These are phyloP conservation scores for Saccostrea glomerata DNA, from an alignment of 1,140 invertebrate species.

Conservation along the genomic window DNA sequence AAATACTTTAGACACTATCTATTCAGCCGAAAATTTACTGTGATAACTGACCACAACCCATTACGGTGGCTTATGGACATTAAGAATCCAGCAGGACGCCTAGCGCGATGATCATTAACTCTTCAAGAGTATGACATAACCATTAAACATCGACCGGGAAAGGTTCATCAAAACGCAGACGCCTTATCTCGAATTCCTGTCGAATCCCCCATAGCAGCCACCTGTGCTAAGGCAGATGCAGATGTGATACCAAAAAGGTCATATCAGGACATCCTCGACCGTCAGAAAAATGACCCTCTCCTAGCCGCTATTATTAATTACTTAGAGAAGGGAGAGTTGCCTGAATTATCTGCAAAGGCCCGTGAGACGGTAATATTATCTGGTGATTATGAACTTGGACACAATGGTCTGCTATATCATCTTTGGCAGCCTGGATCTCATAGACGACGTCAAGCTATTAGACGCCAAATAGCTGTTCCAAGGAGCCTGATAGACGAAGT, in stretches of 20 bases:
- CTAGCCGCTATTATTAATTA: conserved; percentile 18
- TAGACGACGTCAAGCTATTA: not conserved
- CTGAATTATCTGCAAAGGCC: not conserved
- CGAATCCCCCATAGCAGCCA: no score
- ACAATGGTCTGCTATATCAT: not conserved
- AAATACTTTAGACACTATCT: no score
- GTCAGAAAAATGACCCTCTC: conserved; percentile 31
- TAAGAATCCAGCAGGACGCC: not conserved
- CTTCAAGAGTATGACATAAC: not conserved
- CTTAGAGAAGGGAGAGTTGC: conserved; percentile 23
- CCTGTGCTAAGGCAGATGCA: not conserved
- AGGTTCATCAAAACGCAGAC: no score
- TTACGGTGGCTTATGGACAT: conserved; percentile 5
- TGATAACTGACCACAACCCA: no score
- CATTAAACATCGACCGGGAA: no score
- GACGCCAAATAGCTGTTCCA: not conserved
- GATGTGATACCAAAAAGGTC: not conserved
- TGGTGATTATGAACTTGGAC: conserved; percentile 26
- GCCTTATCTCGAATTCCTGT: no score
- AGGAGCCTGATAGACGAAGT: conserved; percentile 16
- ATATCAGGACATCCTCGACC: not conserved
- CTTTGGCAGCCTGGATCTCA: conserved; percentile 3
- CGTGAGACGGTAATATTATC: not conserved
- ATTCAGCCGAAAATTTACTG: no score
- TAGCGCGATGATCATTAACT: not conserved